These are phyloP conservation scores for Megalurothrips usitatus DNA, from an alignment of 2,888 invertebrate genomes.

Conservation along the genomic window DNA sequence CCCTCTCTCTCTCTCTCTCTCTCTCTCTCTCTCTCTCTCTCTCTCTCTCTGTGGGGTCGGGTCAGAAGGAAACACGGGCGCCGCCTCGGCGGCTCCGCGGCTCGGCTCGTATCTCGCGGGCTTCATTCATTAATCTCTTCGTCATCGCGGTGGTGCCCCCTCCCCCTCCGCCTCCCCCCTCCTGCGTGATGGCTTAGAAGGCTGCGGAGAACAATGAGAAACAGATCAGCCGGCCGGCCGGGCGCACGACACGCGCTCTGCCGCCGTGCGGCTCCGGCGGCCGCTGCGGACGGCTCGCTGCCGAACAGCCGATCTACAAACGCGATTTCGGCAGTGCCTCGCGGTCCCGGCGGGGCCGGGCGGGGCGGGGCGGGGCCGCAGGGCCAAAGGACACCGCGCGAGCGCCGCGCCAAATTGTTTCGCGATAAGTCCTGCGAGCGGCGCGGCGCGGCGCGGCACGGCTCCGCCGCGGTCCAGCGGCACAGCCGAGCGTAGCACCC, in stretches of 20 bases:
- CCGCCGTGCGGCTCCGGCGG: no score
- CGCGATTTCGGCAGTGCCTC: no score
- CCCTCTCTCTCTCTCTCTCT: background rate
- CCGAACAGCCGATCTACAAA: no score
- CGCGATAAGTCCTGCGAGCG: background rate
- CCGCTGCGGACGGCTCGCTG: no score
- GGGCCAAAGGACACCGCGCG: background rate
- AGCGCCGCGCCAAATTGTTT: constrained; percentile 4
- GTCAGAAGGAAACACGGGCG: no score
- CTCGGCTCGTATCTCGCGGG: no score
- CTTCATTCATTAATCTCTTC: no score
- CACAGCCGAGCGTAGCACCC: no score
- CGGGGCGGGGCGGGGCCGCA: background rate
- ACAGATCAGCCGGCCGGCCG: background rate
- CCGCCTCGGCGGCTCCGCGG: no score
- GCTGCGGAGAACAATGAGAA: background rate
- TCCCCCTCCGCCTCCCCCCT: no score
- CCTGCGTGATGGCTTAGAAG: background rate
- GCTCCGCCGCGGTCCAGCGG: background rate
- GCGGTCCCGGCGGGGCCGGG: background rate
- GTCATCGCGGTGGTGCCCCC: no score
- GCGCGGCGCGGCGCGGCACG: background rate
- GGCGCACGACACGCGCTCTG: background rate
- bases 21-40: background rate
- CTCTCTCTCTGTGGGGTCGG: background rate